Evolutionary conservation across 2,113 vertebrate genomes (phyloP), one percentile per base, ranked within the genome.

Genomic region (Misgurnus mizolepis): DNA sequence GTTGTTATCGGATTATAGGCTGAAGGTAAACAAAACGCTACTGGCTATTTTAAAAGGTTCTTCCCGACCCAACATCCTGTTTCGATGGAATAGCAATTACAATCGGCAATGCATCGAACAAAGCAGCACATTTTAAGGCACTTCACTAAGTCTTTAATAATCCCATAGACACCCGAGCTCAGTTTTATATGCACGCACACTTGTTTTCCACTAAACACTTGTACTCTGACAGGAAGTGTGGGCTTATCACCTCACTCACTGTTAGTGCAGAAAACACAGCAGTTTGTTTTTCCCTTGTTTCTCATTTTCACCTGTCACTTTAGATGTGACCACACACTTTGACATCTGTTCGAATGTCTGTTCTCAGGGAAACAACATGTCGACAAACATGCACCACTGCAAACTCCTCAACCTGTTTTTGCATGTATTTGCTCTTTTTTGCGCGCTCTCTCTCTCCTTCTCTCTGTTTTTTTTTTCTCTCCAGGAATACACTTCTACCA

Each of bases 301-400:
- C 74, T 85, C 80, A 87, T 87, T 82, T 82, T 82, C 82, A 41
- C 79, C 76, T 81, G 84, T 87, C 83, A 84, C 84, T 83, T 70
- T 64, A 82, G 77, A 85, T 87, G 84, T 85, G 82, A 82, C 86
- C 86, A 67, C 17, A 78, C 75, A 62, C 65, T 74, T 78, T 81
- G 80, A 83, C 83, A 83, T 80, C 80, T 85, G 81, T 70, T 87
- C 76, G 56, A 80, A 68, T 74, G 81, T 78, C 79, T 76, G 68
- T 81, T 82, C 76, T 77, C 79, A 18, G 15, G 53, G 49, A 61
- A 82, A 67, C 83, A 82, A 69, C 76, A 58, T 80, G 77, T 78
- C 73, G 64, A 27, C 67, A 83, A 65, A 78, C 75, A 78, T 81
- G 55, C 60, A 53, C 39, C 66, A 34, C 6, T n/a, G 41, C 45